phyloP scores from a whole-genome alignment of 1,140 invertebrate genomes.

The Mycetomoellerius zeteki region DNA sequence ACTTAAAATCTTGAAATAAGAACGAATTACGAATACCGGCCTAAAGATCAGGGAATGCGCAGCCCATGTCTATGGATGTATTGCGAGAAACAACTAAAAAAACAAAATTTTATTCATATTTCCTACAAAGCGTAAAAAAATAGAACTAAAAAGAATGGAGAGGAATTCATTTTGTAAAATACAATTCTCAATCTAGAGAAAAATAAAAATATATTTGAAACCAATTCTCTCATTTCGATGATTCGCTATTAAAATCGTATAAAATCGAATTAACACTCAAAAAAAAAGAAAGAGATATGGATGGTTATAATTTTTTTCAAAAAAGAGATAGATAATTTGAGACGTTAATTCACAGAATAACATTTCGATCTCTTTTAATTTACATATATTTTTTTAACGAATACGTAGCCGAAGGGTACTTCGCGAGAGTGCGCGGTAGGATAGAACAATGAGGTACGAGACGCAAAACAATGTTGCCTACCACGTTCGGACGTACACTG shows the following conservation, averaged over 20 bases:
- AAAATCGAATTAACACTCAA: not conserved
- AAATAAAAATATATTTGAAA: not conserved
- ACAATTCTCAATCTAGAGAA: not conserved
- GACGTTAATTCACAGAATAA: not conserved
- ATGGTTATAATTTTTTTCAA: not conserved
- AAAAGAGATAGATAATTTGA: not conserved
- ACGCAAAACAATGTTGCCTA: slow-evolving; percentile 41
- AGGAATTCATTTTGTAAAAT: not conserved
- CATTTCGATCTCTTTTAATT: not conserved
- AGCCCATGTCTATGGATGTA: not conserved
- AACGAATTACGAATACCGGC: too few relatives aligned
- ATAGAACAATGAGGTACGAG: slow-evolving; percentile 6
- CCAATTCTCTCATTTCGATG: not conserved
- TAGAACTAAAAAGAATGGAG: not conserved
- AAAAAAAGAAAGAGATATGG: not conserved
- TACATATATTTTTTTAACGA: not conserved
- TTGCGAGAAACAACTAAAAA: not conserved
- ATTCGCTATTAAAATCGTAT: not conserved
- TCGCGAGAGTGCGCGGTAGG: not conserved
- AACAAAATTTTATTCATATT: not conserved
- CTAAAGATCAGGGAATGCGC: too few relatives aligned
- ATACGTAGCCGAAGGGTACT: not conserved
- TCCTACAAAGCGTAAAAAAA: not conserved
- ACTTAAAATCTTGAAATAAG: too few relatives aligned
- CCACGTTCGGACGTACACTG: slow-evolving; percentile 60